Percentiles rank a stretch among this genome's conserved stretches.
These are phyloP conservation scores for Stramonita haemastoma DNA, from an alignment of 2,888 invertebrate genomes.

Conservation along the genomic window DNA sequence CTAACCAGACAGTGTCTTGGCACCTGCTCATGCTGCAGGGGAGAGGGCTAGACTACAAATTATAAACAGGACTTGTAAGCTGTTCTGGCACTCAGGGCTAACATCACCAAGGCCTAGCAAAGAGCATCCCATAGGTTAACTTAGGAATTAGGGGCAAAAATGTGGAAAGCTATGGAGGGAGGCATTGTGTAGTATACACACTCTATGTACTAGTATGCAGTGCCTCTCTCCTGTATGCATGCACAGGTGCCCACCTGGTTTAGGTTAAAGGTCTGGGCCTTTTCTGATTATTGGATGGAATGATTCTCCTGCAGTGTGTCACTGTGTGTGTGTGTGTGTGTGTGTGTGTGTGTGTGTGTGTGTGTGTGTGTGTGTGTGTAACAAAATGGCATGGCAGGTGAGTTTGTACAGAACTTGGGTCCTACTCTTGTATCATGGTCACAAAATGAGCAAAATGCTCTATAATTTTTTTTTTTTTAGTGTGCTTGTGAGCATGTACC, in stretches of 20 bases:
- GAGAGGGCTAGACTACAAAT: background rate
- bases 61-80: background rate
- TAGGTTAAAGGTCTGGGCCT: background rate
- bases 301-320: no score
- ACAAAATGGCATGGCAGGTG: no score
- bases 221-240: no score
- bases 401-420: no score
- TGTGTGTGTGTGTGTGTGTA: no score
- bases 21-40: background rate
- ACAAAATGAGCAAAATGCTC: no score
- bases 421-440: no score
- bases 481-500: no score
- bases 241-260: background rate
- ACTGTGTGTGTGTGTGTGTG: background rate
- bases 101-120: background rate
- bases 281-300: no score
- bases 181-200: background rate
- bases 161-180: background rate
- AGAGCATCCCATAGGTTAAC: no score
- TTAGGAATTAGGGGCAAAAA: background rate
- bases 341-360: background rate
- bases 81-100: background rate
- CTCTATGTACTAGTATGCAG: no score
- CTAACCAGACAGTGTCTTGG: constrained; percentile 3
- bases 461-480: no score